Percentiles rank a stretch among this genome's conserved stretches.
phyloP scores from a whole-genome alignment of 2,888 invertebrate genomes.

The Dyspetes luteomarginatus region DNA sequence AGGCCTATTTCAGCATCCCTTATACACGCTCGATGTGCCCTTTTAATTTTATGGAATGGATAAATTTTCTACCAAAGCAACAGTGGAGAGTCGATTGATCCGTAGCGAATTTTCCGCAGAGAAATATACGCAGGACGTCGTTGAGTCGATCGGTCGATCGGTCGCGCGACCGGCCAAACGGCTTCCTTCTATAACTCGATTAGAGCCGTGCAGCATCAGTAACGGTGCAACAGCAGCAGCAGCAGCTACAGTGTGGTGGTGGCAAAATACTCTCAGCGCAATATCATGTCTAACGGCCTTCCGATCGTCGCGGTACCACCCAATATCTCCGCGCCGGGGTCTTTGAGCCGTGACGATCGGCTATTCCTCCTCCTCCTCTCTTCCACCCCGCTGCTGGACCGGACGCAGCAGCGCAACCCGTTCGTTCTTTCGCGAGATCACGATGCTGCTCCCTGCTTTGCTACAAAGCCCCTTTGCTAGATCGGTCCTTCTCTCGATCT shows the following conservation, averaged over 20 bases:
- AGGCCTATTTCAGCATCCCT: too few relatives aligned
- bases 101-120: background rate
- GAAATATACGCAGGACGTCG: slow-evolving; percentile 32
- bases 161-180: slow-evolving; percentile 54
- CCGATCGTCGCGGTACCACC: slow-evolving; percentile 67
- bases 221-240: slow-evolving; percentile 17
- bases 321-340: slow-evolving; percentile 66
- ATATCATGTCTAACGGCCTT: slow-evolving; percentile 66
- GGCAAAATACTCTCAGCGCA: slow-evolving; percentile 28
- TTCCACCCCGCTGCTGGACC: slow-evolving; percentile 41
- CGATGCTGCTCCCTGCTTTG: slow-evolving; percentile 56
- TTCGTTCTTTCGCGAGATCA: slow-evolving; percentile 57
- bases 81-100: slow-evolving; percentile 32
- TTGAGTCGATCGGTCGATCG: slow-evolving; percentile 46
- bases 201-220: slow-evolving; percentile 50
- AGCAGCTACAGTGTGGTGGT: slow-evolving; percentile 11
- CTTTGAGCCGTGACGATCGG: slow-evolving; percentile 67
- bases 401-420: slow-evolving; percentile 63
- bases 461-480: background rate
- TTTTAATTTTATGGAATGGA: too few relatives aligned
- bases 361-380: slow-evolving; percentile 38
- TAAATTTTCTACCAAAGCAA: background rate
- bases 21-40: too few relatives aligned
- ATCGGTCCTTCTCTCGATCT: slow-evolving; percentile 42
- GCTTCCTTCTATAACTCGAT: slow-evolving; percentile 65